Base-by-base conservation (phyloP, 2,113 vertebrate genomes). In the Poecilia latipinna region DNA sequence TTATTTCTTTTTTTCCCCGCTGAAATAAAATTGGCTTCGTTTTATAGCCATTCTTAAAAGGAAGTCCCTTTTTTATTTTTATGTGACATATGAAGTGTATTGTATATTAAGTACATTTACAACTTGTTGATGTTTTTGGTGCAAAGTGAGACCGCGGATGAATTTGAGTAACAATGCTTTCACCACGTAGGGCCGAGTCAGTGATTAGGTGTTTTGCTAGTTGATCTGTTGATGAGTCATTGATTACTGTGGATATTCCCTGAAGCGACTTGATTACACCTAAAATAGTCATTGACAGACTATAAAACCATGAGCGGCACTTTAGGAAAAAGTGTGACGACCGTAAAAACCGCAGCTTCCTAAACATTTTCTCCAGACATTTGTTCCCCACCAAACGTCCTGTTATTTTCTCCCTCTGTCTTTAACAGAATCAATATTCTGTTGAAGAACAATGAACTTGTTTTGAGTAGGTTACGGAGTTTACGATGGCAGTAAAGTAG, bases 181-280 rank as follows among this genome's bases (percentile, higher is more conserved):
- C 85, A 88, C 70, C 73, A 6, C 35, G 35, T 28, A 70, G 74
- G 68, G 39, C 12, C 79, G 87, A 88, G 79, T 90, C 85, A 79
- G 39, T 51, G 57, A 19, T 66, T 39, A 32, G 11, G 51, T 44
- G 48, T 35, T 28, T 8, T 44, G 61, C 33, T 42, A 51, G 65
- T 67, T 68, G 78, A 82, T 75, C 29, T 66, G 76, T 65, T 74
- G 79, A 86, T 90, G 84, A 86, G 75, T 90, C 83, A 85, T 84
- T 87, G 84, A 92, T 88, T 84, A 70, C 69, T 82, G 71, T 78
- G 71, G 80, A 82, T 15, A 42, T 80, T 79, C 62, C 19, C 60
- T 42, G 24, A 4, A 8, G 32, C 0, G 13, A 65, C 35, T 28
- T 42, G n/a, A 76, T 72, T 73, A 31, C 68, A 37, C 44, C 39